Conservation (phyloP, 2,888 invertebrate species). For the Chydorus sphaericus region DNA sequence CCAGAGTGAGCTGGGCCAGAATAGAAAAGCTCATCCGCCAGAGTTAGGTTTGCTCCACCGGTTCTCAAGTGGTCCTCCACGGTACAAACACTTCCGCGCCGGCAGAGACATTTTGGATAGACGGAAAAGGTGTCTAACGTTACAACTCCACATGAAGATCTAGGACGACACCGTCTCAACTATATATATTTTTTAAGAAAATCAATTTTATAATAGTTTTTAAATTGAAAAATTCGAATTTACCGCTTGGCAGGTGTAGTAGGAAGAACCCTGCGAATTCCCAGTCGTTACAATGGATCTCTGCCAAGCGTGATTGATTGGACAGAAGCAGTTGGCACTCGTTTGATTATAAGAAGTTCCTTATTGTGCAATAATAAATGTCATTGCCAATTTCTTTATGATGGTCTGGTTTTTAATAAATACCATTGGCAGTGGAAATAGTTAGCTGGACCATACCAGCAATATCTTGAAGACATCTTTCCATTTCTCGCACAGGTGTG, state of each 20-base stretch:
- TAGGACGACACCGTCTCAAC: slow-evolving; percentile 31
- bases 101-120: slow-evolving; percentile 48
- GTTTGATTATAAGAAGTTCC: too few species aligned
- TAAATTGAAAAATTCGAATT: neutral
- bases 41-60: slow-evolving; percentile 26
- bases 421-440: too few species aligned
- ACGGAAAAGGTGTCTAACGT: slow-evolving; percentile 41
- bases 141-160: slow-evolving; percentile 46
- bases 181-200: neutral
- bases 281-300: neutral
- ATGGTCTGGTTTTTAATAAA: too few species aligned
- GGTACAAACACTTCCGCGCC: slow-evolving; percentile 42
- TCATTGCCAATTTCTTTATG: too few species aligned
- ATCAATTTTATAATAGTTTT: neutral
- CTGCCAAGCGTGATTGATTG: neutral
- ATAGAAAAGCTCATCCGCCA: slow-evolving; percentile 41
- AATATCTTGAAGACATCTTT: too few species aligned
- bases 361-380: too few species aligned
- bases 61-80: slow-evolving; percentile 36
- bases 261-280: neutral
- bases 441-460: too few species aligned
- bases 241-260: neutral
- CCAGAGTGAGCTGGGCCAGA: slow-evolving; percentile 41
- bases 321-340: neutral
- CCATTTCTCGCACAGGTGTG: neutral